Evolutionary conservation across 2,888 invertebrate genomes (phyloP).

Genomic region (Cistogaster globosa): DNA sequence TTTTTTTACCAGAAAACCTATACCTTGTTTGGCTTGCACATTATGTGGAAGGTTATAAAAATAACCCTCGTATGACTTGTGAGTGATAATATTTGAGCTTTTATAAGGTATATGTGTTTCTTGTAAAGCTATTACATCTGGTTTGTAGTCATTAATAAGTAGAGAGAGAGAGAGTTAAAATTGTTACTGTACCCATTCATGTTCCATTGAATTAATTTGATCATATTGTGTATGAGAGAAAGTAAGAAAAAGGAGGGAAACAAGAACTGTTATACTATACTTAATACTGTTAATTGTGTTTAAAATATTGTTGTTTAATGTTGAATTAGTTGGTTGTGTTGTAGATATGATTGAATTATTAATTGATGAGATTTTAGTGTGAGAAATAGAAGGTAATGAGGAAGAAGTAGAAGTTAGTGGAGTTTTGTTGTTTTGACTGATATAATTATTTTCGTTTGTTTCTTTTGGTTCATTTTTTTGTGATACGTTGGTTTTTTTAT

Average conservation of each 20-base stretch:
- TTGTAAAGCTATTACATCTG: constrained; percentile 11
- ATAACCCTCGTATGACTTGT: constrained; percentile 14
- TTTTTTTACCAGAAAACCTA: constrained; percentile 47
- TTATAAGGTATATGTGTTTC: constrained; percentile 36
- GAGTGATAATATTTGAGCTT: neutral
- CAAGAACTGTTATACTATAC: too few relatives aligned
- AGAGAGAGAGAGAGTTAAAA: neutral
- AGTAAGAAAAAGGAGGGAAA: neutral
- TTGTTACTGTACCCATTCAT: constrained; percentile 12
- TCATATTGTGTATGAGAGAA: constrained; percentile 10
- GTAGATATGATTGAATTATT: neutral
- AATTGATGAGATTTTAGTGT: neutral
- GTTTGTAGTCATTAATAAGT: neutral
- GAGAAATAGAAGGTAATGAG: neutral
- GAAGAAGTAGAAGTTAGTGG: too few relatives aligned
- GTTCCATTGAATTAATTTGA: constrained; percentile 15
- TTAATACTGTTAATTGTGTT: neutral
- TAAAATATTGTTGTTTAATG: neutral
- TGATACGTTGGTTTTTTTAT: neutral
- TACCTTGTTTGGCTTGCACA: constrained; percentile 9
- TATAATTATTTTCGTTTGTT: constrained; percentile 1
- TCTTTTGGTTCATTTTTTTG: neutral
- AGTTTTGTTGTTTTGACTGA: neutral
- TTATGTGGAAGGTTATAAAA: constrained; percentile 16
- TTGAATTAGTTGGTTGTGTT: neutral